Percentiles rank a stretch among this genome's conserved stretches.
Conservation (phyloP, 2,888 invertebrate genomes). For the Brachyptera risi region DNA sequence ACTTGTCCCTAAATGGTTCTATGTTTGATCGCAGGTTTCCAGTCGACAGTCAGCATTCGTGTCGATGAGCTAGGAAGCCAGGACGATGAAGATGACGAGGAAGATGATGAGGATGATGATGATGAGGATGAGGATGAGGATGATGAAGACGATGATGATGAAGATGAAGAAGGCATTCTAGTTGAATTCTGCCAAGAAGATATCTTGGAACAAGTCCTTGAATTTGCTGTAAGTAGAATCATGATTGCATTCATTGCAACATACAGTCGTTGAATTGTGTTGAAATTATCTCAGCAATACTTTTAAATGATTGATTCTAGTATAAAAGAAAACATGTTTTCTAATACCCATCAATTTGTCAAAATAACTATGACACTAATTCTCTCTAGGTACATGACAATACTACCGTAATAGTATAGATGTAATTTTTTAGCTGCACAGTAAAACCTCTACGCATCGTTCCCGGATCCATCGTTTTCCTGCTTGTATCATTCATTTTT, state of each 20-base stretch:
- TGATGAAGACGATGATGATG: constrained; percentile 47
- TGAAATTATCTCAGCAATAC: not conserved
- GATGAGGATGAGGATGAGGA: constrained; percentile 45
- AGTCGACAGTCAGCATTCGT: constrained; percentile 49
- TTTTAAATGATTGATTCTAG: no score
- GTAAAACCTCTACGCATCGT: no score
- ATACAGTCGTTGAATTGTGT: no score
- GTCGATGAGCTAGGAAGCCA: constrained; percentile 52
- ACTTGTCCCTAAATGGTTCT: not conserved
- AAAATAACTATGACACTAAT: not conserved
- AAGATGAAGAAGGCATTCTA: constrained; percentile 45
- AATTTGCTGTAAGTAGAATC: constrained; percentile 39
- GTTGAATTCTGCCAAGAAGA: constrained; percentile 43
- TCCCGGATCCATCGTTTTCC: no score
- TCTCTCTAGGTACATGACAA: not conserved
- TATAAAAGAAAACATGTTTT: no score
- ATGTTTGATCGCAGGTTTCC: constrained; percentile 44
- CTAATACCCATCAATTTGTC: not conserved
- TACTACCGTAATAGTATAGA: no score
- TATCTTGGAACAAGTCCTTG: constrained; percentile 45
- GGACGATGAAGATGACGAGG: constrained; percentile 41
- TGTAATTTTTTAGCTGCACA: no score
- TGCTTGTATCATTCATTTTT: no score
- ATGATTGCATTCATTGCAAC: no score
- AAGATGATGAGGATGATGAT: constrained; percentile 45